Evolutionary conservation across 2,888 invertebrate genomes (phyloP).

Genomic region (Tetranychus piercei): DNA sequence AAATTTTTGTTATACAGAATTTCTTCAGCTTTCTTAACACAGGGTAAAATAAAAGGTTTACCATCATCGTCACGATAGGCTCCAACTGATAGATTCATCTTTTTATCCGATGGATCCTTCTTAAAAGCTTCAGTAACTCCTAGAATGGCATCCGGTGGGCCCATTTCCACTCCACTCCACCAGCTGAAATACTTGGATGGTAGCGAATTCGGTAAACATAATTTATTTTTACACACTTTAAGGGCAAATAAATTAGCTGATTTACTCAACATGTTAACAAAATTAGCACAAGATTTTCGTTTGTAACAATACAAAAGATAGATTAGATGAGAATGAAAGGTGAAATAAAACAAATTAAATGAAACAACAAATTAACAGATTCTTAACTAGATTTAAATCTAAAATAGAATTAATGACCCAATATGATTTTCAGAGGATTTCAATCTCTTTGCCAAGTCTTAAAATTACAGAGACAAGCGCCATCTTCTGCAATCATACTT

Average conservation of each 20-base stretch:
- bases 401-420: too few relatives aligned
- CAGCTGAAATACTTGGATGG: background rate
- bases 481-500: too few relatives aligned
- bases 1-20: constrained; percentile 46
- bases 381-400: too few relatives aligned
- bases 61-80: constrained; percentile 95
- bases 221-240: background rate
- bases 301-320: too few relatives aligned
- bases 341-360: too few relatives aligned
- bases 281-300: too few relatives aligned
- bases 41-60: constrained; percentile 81
- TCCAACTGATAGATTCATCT: constrained; percentile 87
- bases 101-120: constrained; percentile 67
- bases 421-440: too few relatives aligned
- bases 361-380: too few relatives aligned
- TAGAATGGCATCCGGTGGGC: constrained; percentile 91
- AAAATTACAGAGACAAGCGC: too few relatives aligned
- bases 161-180: constrained; percentile 76
- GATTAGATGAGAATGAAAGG: too few relatives aligned
- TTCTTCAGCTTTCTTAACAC: constrained; percentile 68
- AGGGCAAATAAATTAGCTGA: background rate
- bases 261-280: too few relatives aligned
- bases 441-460: too few relatives aligned
- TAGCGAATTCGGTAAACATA: background rate
- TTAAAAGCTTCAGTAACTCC: constrained; percentile 94